Evolutionary conservation across 23 tunicate species (phyloP).

Genomic region (Styela clava): DNA sequence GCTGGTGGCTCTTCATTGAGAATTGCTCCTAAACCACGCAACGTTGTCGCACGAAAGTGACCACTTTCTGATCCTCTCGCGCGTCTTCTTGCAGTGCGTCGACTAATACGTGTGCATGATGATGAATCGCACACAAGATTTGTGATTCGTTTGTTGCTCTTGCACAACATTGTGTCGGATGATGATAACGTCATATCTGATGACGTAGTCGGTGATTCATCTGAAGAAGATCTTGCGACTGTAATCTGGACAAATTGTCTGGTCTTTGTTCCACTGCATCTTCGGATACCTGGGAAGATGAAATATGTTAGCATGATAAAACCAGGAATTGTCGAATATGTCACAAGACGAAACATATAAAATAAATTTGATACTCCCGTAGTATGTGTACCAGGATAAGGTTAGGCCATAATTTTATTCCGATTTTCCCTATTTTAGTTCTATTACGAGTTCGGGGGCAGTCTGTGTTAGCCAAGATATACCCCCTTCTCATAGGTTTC

Average conservation of each 20-base stretch:
- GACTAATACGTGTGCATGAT: slow-evolving; percentile 12
- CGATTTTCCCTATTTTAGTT: too few relatives aligned
- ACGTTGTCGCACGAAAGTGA: neutral
- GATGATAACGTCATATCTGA: neutral
- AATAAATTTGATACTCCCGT: too few relatives aligned
- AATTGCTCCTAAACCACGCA: slow-evolving; percentile 4
- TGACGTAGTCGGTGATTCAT: neutral
- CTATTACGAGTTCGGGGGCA: too few relatives aligned
- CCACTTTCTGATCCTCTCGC: neutral
- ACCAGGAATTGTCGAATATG: too few relatives aligned
- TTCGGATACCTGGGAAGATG: slow-evolving; percentile 16
- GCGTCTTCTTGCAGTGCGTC: neutral
- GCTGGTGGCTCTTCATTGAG: slow-evolving; percentile 34
- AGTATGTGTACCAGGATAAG: too few relatives aligned
- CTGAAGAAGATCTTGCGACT: neutral
- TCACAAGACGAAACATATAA: too few relatives aligned
- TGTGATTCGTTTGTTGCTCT: slow-evolving; percentile 43
- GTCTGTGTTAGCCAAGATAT: too few relatives aligned
- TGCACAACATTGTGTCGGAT: slow-evolving; percentile 40
- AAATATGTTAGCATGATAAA: too few relatives aligned
- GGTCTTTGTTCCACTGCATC: slow-evolving; percentile 20
- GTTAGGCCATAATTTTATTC: too few relatives aligned
- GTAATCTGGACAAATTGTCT: slow-evolving; percentile 25
- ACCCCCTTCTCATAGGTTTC: too few relatives aligned
- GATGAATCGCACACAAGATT: slow-evolving; percentile 53